Base-by-base conservation (phyloP, 2,888 invertebrate species). In the Eremobia ochroleuca region DNA sequence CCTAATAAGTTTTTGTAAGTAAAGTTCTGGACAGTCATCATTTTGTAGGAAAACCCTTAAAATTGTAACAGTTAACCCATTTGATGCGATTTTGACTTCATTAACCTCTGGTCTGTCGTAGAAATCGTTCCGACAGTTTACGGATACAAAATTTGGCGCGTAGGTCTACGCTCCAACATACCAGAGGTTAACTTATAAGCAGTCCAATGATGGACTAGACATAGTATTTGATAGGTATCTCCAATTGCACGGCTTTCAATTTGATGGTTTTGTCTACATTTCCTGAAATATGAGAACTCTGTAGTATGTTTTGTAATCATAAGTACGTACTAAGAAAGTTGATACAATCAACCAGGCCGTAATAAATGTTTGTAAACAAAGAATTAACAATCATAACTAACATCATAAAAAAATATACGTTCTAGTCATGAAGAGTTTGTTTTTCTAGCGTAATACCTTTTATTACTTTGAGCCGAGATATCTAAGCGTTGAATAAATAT, bases 341-440 rank as follows among this genome's bases (percentile, higher is more conserved):
- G 25, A 31, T 52, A 15, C 21, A 43, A 58, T 40, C 15, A 73
- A 34, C 34, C 5, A 46, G 13, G 31, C n/a, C 25, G 37, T 28
- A 34, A 59, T 70, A 13, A 83, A 66, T 81, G 55, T 61, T 82
- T 66, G 67, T 74, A 73, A 82, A 77, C 69, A 85, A 73, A 68
- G 37, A 52, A 71, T 77, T 62, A 49, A 65, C 64, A 82, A 58
- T 46, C 71, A 61, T 55, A 61, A 6, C n/a, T 4, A 58, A 31
- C 37, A 37, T 58, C 28, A 64, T 71, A 71, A 37, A 71, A 37
- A 77, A 73, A 70, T 59, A 61, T 13, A 46, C 64, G 49, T 66
- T 73, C 67, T 52, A 37, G 21, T 31, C 31, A 52, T n/a, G 37
- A 34, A 71, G 25, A 64, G 13, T 80, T 64, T 62, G 34, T 37